A percentile compares a stretch with the other conserved stretches of the same genome.
Conservation (phyloP, 2,113 vertebrate genomes). For the Siphamia tubifer region DNA sequence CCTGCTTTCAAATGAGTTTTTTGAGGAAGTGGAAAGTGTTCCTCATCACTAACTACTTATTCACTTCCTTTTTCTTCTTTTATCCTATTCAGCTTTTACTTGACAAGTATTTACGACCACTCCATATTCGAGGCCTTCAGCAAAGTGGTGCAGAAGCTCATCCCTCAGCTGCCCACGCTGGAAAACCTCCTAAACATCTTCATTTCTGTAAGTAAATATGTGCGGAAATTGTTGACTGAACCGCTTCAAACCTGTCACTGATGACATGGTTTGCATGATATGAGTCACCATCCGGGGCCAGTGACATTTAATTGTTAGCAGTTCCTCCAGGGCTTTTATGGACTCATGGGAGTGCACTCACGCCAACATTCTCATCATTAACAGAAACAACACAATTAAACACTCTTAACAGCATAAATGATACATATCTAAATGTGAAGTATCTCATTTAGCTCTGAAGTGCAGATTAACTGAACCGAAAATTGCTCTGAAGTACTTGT, state of each 20-base stretch:
- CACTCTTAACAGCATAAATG: too few relatives aligned
- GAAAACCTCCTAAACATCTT: slow-evolving; percentile 99
- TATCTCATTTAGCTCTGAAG: too few relatives aligned
- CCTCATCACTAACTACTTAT: background rate
- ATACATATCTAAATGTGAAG: too few relatives aligned
- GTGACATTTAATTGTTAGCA: background rate
- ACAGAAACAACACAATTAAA: too few relatives aligned
- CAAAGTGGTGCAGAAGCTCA: slow-evolving; percentile 99
- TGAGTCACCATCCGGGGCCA: slow-evolving; percentile 28
- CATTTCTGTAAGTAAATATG: slow-evolving; percentile 92
- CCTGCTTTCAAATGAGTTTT: slow-evolving; percentile 38
- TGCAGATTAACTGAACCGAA: too few relatives aligned
- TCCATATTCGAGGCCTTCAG: slow-evolving; percentile 99
- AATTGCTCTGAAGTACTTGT: too few relatives aligned
- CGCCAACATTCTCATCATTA: too few relatives aligned
- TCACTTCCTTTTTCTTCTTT: slow-evolving; percentile 23
- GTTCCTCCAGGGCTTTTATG: slow-evolving; percentile 3
- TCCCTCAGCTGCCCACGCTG: slow-evolving; percentile 96
- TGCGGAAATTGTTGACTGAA: too few relatives aligned
- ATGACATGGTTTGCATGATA: background rate
- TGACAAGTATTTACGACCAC: slow-evolving; percentile 99
- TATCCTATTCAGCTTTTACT: slow-evolving; percentile 89
- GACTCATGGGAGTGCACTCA: too few relatives aligned
- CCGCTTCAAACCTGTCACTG: background rate
- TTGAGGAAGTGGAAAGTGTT: slow-evolving; percentile 50